phyloP scores from a whole-genome alignment of 2,888 invertebrate genomes.

The Cepaea hortensis region DNA sequence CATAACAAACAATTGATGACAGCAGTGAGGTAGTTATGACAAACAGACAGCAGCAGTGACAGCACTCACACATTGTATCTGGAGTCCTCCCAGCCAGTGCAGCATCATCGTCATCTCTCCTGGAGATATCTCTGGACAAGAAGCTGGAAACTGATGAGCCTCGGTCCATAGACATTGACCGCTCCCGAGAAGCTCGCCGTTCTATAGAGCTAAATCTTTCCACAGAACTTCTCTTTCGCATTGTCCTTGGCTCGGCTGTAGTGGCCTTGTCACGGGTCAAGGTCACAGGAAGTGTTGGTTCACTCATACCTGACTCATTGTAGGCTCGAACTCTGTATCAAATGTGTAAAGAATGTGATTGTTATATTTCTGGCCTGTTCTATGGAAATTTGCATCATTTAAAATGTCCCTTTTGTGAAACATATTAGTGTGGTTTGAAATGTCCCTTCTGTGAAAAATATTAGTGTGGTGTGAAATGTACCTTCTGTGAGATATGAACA shows the following conservation, averaged over 20 bases:
- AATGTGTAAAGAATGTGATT: slow-evolving; percentile 73
- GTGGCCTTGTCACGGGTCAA: slow-evolving; percentile 56
- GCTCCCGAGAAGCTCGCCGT: slow-evolving; percentile 35
- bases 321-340: slow-evolving; percentile 91
- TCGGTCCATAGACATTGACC: slow-evolving; percentile 48
- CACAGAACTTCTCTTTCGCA: slow-evolving; percentile 50
- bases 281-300: slow-evolving; percentile 87
- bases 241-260: slow-evolving; percentile 43
- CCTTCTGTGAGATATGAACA: too few relatives aligned
- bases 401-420: too few relatives aligned
- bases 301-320: slow-evolving; percentile 96
- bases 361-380: background rate
- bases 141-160: slow-evolving; percentile 35
- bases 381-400: background rate
- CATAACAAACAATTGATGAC: too few relatives aligned
- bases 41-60: too few relatives aligned
- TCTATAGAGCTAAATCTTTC: slow-evolving; percentile 51
- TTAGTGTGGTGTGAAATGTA: too few relatives aligned
- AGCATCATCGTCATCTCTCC: slow-evolving; percentile 44
- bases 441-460: too few relatives aligned
- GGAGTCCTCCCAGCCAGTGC: slow-evolving; percentile 47
- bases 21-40: too few relatives aligned
- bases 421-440: background rate
- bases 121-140: slow-evolving; percentile 36
- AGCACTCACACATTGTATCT: slow-evolving; percentile 50